Conservation (phyloP, 2,888 invertebrate genomes). For the Clivina fossor region DNA sequence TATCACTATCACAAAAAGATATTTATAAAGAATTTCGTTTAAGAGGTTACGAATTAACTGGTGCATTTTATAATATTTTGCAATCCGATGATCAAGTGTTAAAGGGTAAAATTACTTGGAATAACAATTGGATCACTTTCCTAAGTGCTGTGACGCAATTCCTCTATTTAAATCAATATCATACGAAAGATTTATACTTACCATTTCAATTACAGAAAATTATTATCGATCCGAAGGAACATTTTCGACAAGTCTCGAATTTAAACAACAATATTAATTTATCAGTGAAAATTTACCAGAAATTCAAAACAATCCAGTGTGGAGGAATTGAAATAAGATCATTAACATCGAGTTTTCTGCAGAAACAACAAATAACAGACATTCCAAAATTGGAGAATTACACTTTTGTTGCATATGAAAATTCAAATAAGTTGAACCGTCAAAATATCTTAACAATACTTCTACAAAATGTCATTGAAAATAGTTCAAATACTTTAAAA, state of each 20-base stretch:
- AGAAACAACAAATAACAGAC: constrained; percentile 72
- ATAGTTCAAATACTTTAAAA: constrained; percentile 66
- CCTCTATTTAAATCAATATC: constrained; percentile 75
- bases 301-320: constrained; percentile 71
- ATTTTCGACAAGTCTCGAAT: constrained; percentile 54
- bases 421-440: constrained; percentile 55
- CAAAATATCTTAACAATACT: constrained; percentile 65
- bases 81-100: constrained; percentile 71
- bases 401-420: constrained; percentile 75
- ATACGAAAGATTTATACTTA: constrained; percentile 78
- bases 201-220: constrained; percentile 85
- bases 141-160: constrained; percentile 97
- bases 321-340: constrained; percentile 89
- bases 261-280: constrained; percentile 49
- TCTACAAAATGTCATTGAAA: constrained; percentile 78
- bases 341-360: constrained; percentile 88
- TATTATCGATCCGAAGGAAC: constrained; percentile 76
- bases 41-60: constrained; percentile 84
- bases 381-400: constrained; percentile 83
- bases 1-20: constrained; percentile 68
- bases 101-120: constrained; percentile 79
- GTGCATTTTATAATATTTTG: constrained; percentile 79
- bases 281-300: constrained; percentile 69
- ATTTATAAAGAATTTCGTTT: constrained; percentile 85
- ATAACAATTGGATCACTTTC: constrained; percentile 91